A percentile compares a stretch with the other conserved stretches of the same genome.
Conservation (phyloP, 1,140 invertebrate genomes). For the Pectinophora gossypiella region DNA sequence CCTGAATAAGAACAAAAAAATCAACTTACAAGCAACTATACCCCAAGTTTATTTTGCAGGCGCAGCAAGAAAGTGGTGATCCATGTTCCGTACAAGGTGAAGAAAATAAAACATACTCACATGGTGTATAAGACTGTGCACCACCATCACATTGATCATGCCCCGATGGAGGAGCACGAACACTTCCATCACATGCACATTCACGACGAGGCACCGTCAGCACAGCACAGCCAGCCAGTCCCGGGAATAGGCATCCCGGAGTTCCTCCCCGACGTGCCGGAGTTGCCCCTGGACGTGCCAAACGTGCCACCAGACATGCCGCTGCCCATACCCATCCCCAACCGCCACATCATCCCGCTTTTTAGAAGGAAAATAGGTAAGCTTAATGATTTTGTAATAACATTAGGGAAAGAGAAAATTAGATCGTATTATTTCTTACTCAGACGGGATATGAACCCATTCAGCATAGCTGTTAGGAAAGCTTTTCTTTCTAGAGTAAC, state of each 20-base stretch:
- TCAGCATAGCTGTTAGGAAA: no score
- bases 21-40: no score
- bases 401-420: no score
- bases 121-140: conserved; percentile 80
- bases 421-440: no score
- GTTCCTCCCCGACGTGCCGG: conserved; percentile 47
- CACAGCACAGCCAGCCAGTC: conserved; percentile 35
- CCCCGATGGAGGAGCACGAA: conserved; percentile 53
- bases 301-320: conserved; percentile 33
- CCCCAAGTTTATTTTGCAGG: no score
- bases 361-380: conserved; percentile 16
- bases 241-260: conserved; percentile 44
- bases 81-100: conserved; percentile 78
- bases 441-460: no score
- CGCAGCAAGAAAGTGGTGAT: conserved; percentile 78
- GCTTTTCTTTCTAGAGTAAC: no score
- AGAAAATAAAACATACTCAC: conserved; percentile 80
- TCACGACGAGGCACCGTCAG: conserved; percentile 36
- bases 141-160: conserved; percentile 63
- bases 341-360: conserved; percentile 27
- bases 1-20: no score
- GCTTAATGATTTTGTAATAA: neutral
- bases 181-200: conserved; percentile 64
- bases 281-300: conserved; percentile 31
- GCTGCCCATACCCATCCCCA: conserved; percentile 22